Conservation (phyloP, 2,888 invertebrate genomes). For the Rapana venosa region DNA sequence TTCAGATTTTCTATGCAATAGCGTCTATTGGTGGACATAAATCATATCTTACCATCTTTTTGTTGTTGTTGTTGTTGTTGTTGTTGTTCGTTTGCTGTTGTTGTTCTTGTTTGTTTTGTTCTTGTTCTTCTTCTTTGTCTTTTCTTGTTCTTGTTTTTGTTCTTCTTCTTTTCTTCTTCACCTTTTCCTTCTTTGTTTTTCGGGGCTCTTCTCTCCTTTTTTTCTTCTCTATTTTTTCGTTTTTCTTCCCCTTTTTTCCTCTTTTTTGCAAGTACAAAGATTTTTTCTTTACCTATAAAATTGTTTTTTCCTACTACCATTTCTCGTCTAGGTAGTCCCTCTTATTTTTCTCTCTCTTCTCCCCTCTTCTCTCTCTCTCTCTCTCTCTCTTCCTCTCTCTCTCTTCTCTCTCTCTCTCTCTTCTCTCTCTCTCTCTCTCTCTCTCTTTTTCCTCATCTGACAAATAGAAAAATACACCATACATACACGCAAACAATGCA, state of each 20-base stretch:
- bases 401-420: background rate
- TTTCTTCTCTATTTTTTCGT: background rate
- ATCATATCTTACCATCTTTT: too few relatives aligned
- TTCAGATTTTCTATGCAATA: too few relatives aligned
- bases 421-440: slow-evolving; percentile 16
- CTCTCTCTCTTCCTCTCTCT: background rate
- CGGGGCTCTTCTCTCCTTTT: background rate
- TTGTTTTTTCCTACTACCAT: background rate
- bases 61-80: too few relatives aligned
- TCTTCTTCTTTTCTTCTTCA: too few relatives aligned
- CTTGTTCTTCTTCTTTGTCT: too few relatives aligned
- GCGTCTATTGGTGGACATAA: too few relatives aligned
- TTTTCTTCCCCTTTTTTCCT: background rate
- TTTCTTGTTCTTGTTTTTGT: too few relatives aligned
- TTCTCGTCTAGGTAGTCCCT: too few relatives aligned
- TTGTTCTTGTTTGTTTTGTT: background rate
- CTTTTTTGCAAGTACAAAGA: too few relatives aligned
- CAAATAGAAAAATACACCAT: too few relatives aligned
- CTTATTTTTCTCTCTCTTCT: background rate
- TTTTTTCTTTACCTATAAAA: too few relatives aligned
- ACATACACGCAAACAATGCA: background rate
- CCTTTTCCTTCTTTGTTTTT: background rate
- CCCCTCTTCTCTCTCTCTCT: background rate
- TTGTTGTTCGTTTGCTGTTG: too few relatives aligned
- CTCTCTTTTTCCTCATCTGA: background rate